These are phyloP conservation scores for Nymphalis polychloros DNA, from an alignment of 2,888 invertebrate species.

Conservation along the genomic window DNA sequence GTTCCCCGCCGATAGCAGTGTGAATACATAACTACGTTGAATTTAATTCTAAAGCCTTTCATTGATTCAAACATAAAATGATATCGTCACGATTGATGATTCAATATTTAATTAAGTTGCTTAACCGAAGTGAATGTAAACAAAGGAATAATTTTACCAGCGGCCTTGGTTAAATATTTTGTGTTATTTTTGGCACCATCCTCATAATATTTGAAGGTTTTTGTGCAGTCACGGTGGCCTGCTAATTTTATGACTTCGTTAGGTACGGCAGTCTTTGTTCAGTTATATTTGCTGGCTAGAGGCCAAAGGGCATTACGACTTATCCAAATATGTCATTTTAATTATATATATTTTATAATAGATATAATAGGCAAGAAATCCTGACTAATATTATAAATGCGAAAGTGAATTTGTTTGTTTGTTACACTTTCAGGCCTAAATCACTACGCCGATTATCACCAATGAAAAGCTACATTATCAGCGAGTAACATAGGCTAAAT, in stretches of 20 bases:
- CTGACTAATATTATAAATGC: no score
- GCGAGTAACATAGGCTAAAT: no score
- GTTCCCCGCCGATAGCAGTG: slow-evolving; percentile 9
- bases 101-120: slow-evolving; percentile 33
- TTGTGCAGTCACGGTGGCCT: slow-evolving; percentile 33
- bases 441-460: no score
- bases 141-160: slow-evolving; percentile 22
- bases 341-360: not conserved
- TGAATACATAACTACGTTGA: slow-evolving; percentile 2
- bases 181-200: slow-evolving; percentile 38
- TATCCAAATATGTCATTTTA: slow-evolving; percentile 1
- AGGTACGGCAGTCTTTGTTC: slow-evolving; percentile 35
- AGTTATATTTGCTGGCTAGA: slow-evolving; percentile 30
- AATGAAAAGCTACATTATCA: no score
- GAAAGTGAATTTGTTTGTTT: no score
- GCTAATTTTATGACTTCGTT: slow-evolving; percentile 33
- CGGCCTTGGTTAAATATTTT: slow-evolving; percentile 32
- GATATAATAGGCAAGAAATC: not conserved
- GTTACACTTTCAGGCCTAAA: no score
- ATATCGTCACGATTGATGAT: slow-evolving; percentile 18
- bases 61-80: not conserved
- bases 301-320: slow-evolving; percentile 35
- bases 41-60: slow-evolving; percentile 3
- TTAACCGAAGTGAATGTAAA: slow-evolving; percentile 27
- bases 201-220: slow-evolving; percentile 36